Evolutionary conservation across 2,797 vertebrate genomes (phyloP), one percentile per base, ranked within the genome.

Genomic region (Parotocinclus haroldoi): DNA sequence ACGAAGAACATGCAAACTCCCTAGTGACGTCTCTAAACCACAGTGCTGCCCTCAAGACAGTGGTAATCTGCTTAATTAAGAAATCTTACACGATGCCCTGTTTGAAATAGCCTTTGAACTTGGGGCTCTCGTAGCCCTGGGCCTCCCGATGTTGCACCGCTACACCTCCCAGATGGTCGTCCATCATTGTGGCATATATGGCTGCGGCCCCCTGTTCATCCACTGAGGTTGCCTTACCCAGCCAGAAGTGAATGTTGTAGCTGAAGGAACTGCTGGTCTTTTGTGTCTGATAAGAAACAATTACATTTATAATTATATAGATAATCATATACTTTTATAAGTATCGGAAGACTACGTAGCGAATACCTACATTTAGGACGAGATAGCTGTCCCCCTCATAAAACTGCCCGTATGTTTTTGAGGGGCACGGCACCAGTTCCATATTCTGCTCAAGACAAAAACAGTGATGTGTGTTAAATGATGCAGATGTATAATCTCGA

Each of bases 191-290:
- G 64, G 90, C 89, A 71, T 92, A 95, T 79, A 93, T 92, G 52
- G 93, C 92, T 0, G 92, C 93, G 0, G 92, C 84, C 1, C 91
- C 93, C 66, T 94, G 92, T 81, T 94, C 93, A 0, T 94, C 93
- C 74, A 84, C 84, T 11, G 92, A 92, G 0, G 91, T 88, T 1
- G 69, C 55, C 7, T 75, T 84, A 53, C 93, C 93, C 13, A 94
- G 72, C 93, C 93, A 94, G 85, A 81, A 95, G 83, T 94, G 93
- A 80, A 94, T 83, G 71, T 92, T 85, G 0, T 94, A 93, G 72
- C 81, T 84, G 78, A 89, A 87, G 59, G 3, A 54, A 68, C 57
- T 91, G 68, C 84, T 82, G 0, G 80, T 84, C 79, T 93, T 93
- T 69, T 87, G 89, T 0, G 89, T 92, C 93, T 94, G 50, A 58